Conservation (phyloP, 2,888 invertebrate genomes). For the Drosophila fulvimacula region DNA sequence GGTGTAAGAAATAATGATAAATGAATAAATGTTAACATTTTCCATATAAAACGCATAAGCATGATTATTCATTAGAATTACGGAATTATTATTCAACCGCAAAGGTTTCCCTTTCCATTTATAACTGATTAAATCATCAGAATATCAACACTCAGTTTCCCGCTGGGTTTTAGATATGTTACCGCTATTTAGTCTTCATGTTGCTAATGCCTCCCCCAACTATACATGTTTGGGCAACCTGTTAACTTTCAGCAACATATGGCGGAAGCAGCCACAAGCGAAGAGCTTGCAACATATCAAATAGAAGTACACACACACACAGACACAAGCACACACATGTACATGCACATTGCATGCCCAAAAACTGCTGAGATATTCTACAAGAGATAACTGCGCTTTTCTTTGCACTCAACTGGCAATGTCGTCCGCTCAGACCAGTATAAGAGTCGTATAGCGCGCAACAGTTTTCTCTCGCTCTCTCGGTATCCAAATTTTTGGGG, state of each 20-base stretch:
- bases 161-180: background rate
- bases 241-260: constrained; percentile 56
- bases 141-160: background rate
- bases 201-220: constrained; percentile 7
- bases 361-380: constrained; percentile 55
- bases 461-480: constrained; percentile 52
- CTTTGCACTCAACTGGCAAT: constrained; percentile 52
- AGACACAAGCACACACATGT: background rate
- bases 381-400: constrained; percentile 76
- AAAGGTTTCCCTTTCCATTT: background rate
- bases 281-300: constrained; percentile 7
- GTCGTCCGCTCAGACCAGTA: constrained; percentile 28
- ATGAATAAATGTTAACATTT: background rate
- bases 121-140: background rate
- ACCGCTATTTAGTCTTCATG: background rate
- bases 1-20: constrained; percentile 11
- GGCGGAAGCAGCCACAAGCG: constrained; percentile 19
- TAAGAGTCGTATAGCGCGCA: constrained; percentile 50
- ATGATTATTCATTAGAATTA: background rate
- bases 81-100: background rate
- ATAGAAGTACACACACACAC: background rate
- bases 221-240: constrained; percentile 50
- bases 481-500: constrained; percentile 46
- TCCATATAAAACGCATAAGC: background rate
- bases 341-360: constrained; percentile 26